These are phyloP conservation scores for Acipenser oxyrinchus DNA, from an alignment of 2,797 vertebrate species.

Conservation along the genomic window DNA sequence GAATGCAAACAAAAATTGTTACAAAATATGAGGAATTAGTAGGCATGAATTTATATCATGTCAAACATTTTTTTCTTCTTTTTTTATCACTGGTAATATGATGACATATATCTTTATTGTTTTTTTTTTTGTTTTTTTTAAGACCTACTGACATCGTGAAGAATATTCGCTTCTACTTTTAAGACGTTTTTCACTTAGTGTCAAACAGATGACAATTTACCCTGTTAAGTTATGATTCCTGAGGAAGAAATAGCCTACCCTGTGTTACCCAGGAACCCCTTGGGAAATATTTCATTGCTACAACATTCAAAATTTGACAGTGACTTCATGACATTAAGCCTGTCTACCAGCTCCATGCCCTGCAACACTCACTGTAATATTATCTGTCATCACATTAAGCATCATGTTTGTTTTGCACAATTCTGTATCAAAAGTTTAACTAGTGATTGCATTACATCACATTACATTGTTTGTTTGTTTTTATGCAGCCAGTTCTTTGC, in stretches of 20 bases:
- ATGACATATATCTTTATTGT: not conserved
- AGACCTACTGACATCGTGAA: constrained; percentile 31
- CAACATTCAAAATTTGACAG: not conserved
- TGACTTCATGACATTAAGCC: not conserved
- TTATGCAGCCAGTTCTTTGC: no score
- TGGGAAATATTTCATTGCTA: not conserved
- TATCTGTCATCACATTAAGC: constrained; percentile 3
- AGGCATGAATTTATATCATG: no score
- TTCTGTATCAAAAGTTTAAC: not conserved
- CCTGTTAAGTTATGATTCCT: constrained; percentile 30
- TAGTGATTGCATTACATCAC: not conserved
- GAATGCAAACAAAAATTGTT: no score
- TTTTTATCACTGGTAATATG: no score
- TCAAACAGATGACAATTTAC: constrained; percentile 51
- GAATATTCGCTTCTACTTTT: constrained; percentile 22
- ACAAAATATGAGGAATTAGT: no score
- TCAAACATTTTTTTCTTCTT: no score
- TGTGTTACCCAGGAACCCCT: constrained; percentile 52
- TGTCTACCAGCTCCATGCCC: not conserved
- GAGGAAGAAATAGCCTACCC: not conserved
- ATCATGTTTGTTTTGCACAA: not conserved
- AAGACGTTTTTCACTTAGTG: constrained; percentile 42
- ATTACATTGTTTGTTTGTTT: not conserved
- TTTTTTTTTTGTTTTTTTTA: constrained; percentile 12
- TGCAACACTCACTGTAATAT: not conserved